These are phyloP conservation scores for Hylaea fasciaria DNA, from an alignment of 2,888 invertebrate species.

Conservation along the genomic window DNA sequence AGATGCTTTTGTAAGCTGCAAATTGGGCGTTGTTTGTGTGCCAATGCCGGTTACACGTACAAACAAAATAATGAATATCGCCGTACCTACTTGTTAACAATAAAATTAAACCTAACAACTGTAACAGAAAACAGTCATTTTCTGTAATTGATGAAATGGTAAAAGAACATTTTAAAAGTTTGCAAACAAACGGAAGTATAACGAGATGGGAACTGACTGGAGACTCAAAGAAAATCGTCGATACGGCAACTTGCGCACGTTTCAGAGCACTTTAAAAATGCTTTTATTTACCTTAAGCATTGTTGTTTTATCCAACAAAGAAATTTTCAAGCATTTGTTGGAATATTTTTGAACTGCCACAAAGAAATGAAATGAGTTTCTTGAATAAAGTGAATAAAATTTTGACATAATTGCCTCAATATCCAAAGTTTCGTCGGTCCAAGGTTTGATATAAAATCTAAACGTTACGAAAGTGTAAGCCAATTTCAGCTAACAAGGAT, in stretches of 20 bases:
- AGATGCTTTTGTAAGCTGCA: too few species aligned
- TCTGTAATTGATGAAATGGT: slow-evolving; percentile 15
- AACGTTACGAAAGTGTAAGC: too few species aligned
- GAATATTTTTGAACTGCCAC: not conserved
- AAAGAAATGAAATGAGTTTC: not conserved
- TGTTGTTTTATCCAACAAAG: slow-evolving; percentile 17
- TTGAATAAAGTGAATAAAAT: not conserved
- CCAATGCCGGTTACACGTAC: too few species aligned
- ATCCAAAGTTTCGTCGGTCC: too few species aligned
- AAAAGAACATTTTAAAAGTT: slow-evolving; percentile 23
- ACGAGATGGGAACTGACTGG: slow-evolving; percentile 15
- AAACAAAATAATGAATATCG: too few species aligned
- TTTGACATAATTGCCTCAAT: too few species aligned
- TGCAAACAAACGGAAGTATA: slow-evolving; percentile 25
- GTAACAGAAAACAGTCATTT: slow-evolving; percentile 4
- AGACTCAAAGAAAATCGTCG: slow-evolving; percentile 24
- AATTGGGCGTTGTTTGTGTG: too few species aligned
- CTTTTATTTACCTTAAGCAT: slow-evolving; percentile 18
- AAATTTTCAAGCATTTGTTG: slow-evolving; percentile 5
- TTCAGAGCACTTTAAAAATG: slow-evolving; percentile 15
- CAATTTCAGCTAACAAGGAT: too few species aligned
- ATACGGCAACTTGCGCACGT: slow-evolving; percentile 32
- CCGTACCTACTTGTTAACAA: too few species aligned
- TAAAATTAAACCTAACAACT: not conserved
- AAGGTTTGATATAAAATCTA: too few species aligned